phyloP scores from a whole-genome alignment of 2,888 invertebrate genomes.

The Seira ritae region DNA sequence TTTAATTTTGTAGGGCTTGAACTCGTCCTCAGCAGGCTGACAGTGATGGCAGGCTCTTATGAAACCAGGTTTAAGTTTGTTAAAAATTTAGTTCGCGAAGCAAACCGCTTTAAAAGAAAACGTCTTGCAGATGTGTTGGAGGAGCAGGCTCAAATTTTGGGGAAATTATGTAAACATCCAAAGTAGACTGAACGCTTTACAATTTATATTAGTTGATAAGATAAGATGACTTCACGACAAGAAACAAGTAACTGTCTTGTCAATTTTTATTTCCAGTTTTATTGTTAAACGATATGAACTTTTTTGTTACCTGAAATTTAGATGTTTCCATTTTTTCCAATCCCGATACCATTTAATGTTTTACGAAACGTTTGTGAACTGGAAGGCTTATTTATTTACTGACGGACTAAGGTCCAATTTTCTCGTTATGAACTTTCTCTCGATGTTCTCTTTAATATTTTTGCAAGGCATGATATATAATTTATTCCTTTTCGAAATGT shows the following conservation, averaged over 20 bases:
- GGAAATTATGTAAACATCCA: slow-evolving; percentile 53
- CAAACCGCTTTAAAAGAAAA: slow-evolving; percentile 86
- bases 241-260: slow-evolving; percentile 13
- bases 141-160: slow-evolving; percentile 76
- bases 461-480: too few relatives aligned
- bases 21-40: slow-evolving; percentile 65
- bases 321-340: slow-evolving; percentile 5
- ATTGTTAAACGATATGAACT: background rate
- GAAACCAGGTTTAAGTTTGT: slow-evolving; percentile 71
- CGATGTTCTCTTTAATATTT: too few relatives aligned
- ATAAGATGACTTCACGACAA: background rate
- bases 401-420: too few relatives aligned
- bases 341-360: background rate
- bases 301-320: slow-evolving; percentile 35
- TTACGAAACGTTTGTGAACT: too few relatives aligned
- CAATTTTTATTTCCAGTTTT: slow-evolving; percentile 32
- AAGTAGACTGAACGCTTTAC: slow-evolving; percentile 36
- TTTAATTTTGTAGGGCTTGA: slow-evolving; percentile 68
- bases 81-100: slow-evolving; percentile 77
- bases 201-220: background rate
- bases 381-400: too few relatives aligned
- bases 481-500: too few relatives aligned
- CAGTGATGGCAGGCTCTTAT: slow-evolving; percentile 69
- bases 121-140: slow-evolving; percentile 83
- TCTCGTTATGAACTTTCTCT: too few relatives aligned